These are phyloP conservation scores for Nicator chloris DNA, from an alignment of 2,113 vertebrate genomes.

Conservation along the genomic window DNA sequence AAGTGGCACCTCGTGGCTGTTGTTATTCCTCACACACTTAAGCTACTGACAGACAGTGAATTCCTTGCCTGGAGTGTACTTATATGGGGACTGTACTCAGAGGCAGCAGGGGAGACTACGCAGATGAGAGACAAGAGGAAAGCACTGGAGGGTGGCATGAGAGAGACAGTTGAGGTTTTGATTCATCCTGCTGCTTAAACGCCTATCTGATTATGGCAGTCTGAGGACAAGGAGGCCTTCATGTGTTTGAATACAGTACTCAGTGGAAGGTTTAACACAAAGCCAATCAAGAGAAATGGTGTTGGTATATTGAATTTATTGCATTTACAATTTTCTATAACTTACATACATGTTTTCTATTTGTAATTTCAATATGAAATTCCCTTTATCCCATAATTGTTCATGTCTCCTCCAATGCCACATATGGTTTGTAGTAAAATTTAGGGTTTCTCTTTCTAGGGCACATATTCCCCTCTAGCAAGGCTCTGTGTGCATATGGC, in stretches of 20 bases:
- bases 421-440: neutral
- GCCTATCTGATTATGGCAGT: neutral
- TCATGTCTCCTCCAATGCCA: neutral
- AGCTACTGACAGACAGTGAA: neutral
- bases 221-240: neutral
- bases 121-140: neutral
- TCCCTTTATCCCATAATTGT: neutral
- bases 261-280: neutral
- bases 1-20: fast-evolving
- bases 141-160: neutral
- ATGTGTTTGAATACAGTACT: neutral
- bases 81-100: neutral
- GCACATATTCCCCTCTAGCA: neutral
- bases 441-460: neutral
- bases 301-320: neutral
- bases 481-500: neutral
- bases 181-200: neutral
- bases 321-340: neutral
- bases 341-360: neutral
- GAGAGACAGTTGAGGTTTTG: neutral
- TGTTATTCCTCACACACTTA: neutral
- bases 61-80: neutral
- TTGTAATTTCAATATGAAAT: neutral
- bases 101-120: neutral
- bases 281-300: neutral